Base-by-base conservation (phyloP, 2,797 vertebrate genomes). In the Mus caroli region DNA sequence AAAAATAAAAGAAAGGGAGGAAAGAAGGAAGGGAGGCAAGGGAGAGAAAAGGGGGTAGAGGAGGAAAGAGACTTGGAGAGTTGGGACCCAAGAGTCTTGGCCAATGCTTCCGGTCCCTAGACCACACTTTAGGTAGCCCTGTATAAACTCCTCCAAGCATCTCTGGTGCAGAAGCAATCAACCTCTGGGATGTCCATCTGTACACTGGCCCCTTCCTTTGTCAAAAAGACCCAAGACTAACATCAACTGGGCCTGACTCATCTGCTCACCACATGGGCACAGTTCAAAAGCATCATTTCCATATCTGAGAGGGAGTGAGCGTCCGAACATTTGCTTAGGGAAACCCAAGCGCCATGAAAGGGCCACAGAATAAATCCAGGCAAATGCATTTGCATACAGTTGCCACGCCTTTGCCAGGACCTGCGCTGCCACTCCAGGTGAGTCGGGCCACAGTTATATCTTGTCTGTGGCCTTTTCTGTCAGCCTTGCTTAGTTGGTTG, bases 291-390 rank as follows among this genome's bases (percentile, higher is more conserved):
- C 3, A 12, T 4, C 71, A 84, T 90, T 88, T 82, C 19, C 93
- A 88, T 75, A 54, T 19, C 34, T 3, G 12, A 1, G 20, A 96
- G 94, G 85, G 88, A 92, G 20, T 3, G 15, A 4, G 50, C 43
- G 82, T 82, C 69, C 20, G 26, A 93, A 56, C 37, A 90, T 97
- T 94, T 90, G 93, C 96, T 90, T 96, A 87, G 31, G 95, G 91
- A 97, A 96, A 90, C 52, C 89, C 52, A 40, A 94, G 75, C 12
- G 4, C 90, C 69, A 8, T 52, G 69, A 34, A 69, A 85, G 82
- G 58, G 86, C 9, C 37, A 1, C 86, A 73, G 46, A 80, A 77
- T 9, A 75, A 46, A 78, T 11, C 50, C 94, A 91, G 79, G 83
- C 82, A 90, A 96, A 92, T 77, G 34, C 12, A 9, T 91, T 77